Conservation (phyloP, 2,113 vertebrate genomes). For the Charina bottae region DNA sequence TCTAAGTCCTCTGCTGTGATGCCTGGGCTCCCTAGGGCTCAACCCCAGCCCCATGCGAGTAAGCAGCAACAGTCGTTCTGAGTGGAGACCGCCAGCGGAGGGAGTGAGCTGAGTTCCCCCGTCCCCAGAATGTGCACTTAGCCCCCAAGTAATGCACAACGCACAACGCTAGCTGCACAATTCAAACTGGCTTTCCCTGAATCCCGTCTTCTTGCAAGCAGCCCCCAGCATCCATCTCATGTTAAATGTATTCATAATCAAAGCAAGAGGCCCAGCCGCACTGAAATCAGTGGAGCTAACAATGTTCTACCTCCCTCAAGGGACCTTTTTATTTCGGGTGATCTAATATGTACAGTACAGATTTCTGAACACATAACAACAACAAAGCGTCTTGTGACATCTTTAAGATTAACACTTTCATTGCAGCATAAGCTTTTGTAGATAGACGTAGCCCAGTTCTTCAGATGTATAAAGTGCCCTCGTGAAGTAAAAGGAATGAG, state of each 20-base stretch:
- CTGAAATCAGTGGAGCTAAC: neutral
- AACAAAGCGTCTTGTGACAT: neutral
- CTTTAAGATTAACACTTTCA: neutral
- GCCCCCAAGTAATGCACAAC: neutral
- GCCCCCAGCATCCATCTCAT: neutral
- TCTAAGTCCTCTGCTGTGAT: neutral
- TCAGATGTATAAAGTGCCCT: neutral
- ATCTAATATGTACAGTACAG: neutral
- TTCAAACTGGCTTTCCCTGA: neutral
- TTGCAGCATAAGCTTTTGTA: neutral
- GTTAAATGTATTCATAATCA: neutral
- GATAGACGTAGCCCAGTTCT: neutral
- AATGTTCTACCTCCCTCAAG: neutral
- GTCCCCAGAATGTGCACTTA: neutral
- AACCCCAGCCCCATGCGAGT: neutral
- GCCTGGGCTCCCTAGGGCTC: neutral
- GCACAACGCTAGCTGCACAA: neutral
- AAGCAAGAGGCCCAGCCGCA: neutral
- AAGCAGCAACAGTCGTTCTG: conserved; percentile 9
- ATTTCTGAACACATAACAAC: neutral
- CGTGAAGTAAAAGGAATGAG: neutral
- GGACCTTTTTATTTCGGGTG: neutral
- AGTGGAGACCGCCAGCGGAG: conserved; percentile 12
- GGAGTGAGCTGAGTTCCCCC: neutral
- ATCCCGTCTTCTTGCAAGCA: neutral